phyloP scores from a whole-genome alignment of 1,140 invertebrate species.

The Bombus sibiricus region DNA sequence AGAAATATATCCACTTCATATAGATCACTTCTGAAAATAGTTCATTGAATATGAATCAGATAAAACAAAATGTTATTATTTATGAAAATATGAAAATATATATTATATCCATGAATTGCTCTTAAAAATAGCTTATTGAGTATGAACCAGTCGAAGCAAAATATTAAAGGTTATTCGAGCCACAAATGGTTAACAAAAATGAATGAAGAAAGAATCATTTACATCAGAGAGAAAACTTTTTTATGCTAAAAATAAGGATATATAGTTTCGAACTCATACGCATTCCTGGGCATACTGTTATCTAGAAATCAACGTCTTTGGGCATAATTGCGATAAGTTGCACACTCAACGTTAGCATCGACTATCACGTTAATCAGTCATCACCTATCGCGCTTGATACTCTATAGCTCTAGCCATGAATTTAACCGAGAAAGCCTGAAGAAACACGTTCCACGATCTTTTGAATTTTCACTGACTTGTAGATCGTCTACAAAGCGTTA shows the following conservation, averaged over 20 bases:
- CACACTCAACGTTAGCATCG: background rate
- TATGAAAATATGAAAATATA: background rate
- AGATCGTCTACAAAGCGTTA: background rate
- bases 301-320: background rate
- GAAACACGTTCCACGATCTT: slow-evolving; percentile 35
- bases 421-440: slow-evolving; percentile 47
- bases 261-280: background rate
- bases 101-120: background rate
- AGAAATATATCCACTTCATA: background rate
- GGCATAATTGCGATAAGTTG: slow-evolving; percentile 2
- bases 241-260: background rate
- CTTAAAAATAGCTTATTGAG: background rate
- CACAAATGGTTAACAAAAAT: background rate
- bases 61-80: background rate
- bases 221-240: background rate
- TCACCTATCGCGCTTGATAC: background rate
- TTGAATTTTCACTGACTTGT: background rate
- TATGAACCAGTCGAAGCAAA: background rate
- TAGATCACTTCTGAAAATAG: background rate
- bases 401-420: slow-evolving; percentile 4
- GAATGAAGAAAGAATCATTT: background rate
- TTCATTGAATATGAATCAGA: background rate
- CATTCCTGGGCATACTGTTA: background rate
- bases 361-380: background rate
- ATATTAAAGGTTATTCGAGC: background rate